Evolutionary conservation across 2,113 vertebrate genomes (phyloP).

Genomic region (Limanda limanda): DNA sequence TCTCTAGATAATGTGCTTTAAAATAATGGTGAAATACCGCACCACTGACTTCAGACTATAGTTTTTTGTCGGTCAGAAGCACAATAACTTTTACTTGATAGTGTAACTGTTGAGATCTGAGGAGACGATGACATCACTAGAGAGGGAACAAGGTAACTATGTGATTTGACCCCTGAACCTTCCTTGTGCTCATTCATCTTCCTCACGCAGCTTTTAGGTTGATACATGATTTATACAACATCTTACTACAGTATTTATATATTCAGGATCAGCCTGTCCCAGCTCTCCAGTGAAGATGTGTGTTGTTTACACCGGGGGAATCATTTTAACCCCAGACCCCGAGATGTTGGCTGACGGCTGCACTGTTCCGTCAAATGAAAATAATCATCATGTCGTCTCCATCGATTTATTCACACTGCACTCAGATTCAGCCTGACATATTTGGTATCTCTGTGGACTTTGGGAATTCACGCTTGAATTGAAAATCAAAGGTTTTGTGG

Average conservation of each 20-base stretch:
- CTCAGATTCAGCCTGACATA: neutral
- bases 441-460: neutral
- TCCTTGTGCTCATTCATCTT: neutral
- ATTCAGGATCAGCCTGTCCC: neutral
- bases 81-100: too few relatives aligned
- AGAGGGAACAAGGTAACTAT: neutral
- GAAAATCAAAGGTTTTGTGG: neutral
- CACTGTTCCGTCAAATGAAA: neutral
- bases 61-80: too few relatives aligned
- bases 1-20: too few relatives aligned
- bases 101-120: too few relatives aligned
- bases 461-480: neutral
- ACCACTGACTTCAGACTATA: too few relatives aligned
- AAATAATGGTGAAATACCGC: too few relatives aligned
- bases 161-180: neutral
- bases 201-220: neutral
- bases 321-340: neutral
- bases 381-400: constrained; percentile 1
- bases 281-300: neutral
- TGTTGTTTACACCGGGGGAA: neutral
- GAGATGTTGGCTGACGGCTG: constrained; percentile 1
- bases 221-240: neutral
- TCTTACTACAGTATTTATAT: neutral
- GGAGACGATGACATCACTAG: neutral
- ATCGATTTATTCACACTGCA: neutral